phyloP scores from a whole-genome alignment of 2,888 invertebrate genomes.

The Microctonus hyperodae region DNA sequence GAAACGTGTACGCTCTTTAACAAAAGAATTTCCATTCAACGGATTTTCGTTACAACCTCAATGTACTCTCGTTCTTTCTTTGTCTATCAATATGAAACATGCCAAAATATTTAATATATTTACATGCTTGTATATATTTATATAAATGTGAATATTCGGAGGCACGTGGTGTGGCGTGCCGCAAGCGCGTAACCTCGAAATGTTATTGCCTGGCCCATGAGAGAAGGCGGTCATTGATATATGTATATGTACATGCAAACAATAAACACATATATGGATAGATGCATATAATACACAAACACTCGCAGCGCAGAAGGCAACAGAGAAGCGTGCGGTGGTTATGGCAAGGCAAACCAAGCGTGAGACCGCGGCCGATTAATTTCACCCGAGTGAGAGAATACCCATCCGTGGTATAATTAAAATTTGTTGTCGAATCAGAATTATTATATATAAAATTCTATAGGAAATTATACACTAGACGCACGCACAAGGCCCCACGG shows the following conservation, averaged over 20 bases:
- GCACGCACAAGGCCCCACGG: neutral
- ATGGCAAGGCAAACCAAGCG: constrained; percentile 11
- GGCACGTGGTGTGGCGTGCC: constrained; percentile 19
- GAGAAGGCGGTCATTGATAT: neutral
- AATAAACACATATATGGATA: neutral
- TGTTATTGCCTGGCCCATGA: constrained; percentile 20
- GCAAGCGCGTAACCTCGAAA: constrained; percentile 28
- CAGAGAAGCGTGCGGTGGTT: neutral
- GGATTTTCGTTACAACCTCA: too few relatives aligned
- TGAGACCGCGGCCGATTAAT: constrained; percentile 45
- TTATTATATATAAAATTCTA: constrained; percentile 28
- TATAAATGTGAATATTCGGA: too few relatives aligned
- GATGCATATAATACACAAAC: neutral
- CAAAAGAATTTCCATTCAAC: too few relatives aligned
- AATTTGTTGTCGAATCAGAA: constrained; percentile 53
- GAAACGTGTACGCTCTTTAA: too few relatives aligned
- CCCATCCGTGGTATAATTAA: constrained; percentile 50
- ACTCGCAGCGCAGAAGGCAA: neutral
- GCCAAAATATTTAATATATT: neutral
- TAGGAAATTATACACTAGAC: neutral
- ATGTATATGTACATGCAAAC: neutral
- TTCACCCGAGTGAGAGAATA: constrained; percentile 41
- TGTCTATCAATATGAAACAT: too few relatives aligned
- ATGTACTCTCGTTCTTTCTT: too few relatives aligned
- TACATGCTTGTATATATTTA: neutral